These are phyloP conservation scores for Galaxias olidus DNA, from an alignment of 2,797 vertebrate species.

Conservation along the genomic window DNA sequence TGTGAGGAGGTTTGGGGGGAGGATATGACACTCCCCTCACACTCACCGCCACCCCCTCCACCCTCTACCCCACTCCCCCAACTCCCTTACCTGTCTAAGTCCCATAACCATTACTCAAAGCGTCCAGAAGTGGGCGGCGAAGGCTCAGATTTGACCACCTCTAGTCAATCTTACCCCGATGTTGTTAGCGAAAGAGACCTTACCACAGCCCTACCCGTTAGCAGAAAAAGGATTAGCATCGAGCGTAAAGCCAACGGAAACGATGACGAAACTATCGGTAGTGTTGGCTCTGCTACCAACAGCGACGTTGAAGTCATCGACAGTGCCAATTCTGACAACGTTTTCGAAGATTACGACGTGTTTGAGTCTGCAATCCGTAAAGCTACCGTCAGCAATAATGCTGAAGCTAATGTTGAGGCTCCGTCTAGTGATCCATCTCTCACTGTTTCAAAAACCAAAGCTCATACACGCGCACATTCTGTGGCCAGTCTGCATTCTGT, in stretches of 20 bases:
- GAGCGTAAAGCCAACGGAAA: slow-evolving; percentile 19
- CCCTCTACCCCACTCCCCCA: slow-evolving; percentile 55
- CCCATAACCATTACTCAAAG: slow-evolving; percentile 24
- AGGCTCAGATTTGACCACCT: not conserved
- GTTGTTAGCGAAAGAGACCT: slow-evolving; percentile 1
- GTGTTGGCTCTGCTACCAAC: slow-evolving; percentile 14
- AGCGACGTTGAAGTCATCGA: slow-evolving; percentile 64
- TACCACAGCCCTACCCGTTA: not conserved
- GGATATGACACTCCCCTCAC: slow-evolving; percentile 36
- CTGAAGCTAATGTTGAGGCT: slow-evolving; percentile 23
- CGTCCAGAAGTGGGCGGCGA: slow-evolving; percentile 7
- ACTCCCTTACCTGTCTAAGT: slow-evolving; percentile 27
- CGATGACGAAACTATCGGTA: slow-evolving; percentile 23
- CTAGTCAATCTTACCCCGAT: slow-evolving; percentile 29
- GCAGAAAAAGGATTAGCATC: slow-evolving; percentile 21
- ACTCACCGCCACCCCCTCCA: slow-evolving; percentile 57
- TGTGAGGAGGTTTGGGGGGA: slow-evolving; percentile 18
- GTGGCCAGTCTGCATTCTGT: slow-evolving; percentile 13
- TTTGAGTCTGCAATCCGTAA: slow-evolving; percentile 17
- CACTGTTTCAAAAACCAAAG: slow-evolving; percentile 17
- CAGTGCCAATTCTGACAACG: slow-evolving; percentile 66
- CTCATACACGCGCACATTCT: slow-evolving; percentile 1
- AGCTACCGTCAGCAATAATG: slow-evolving; percentile 9
- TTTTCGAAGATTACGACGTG: slow-evolving; percentile 57
- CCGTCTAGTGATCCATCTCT: slow-evolving; percentile 6